A percentile compares a stretch with the other conserved stretches of the same genome.
Evolutionary conservation across 2,797 vertebrate genomes (phyloP).

Genomic region (Lindbergichthys nudifrons): DNA sequence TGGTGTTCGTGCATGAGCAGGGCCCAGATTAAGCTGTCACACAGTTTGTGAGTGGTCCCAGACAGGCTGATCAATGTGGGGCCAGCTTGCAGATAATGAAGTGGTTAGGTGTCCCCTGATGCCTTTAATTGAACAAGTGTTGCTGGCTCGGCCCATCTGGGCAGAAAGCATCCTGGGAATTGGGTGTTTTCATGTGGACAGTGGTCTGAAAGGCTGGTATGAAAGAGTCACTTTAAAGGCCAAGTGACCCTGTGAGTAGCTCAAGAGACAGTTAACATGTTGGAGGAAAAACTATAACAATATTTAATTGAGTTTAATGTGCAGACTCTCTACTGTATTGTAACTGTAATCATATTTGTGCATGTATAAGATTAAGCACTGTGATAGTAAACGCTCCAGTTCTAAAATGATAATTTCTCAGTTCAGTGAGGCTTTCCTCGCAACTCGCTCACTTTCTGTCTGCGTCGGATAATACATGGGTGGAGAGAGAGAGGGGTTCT

Average conservation of each 20-base stretch:
- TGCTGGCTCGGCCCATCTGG: conserved; percentile 61
- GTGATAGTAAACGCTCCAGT: background rate
- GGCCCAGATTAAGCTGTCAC: conserved; percentile 69
- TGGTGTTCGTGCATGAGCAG: conserved; percentile 29
- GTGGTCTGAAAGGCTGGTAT: conserved; percentile 31
- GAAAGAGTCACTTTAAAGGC: conserved; percentile 19
- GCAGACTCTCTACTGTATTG: background rate
- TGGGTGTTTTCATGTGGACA: conserved; percentile 46
- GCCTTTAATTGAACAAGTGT: conserved; percentile 78
- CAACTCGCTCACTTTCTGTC: conserved; percentile 6
- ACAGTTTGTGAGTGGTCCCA: conserved; percentile 47
- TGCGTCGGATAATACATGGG: conserved; percentile 11
- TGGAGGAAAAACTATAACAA: conserved; percentile 7
- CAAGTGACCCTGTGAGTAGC: background rate
- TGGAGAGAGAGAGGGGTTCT: background rate
- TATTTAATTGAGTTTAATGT: conserved; percentile 16
- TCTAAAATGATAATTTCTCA: conserved; percentile 22
- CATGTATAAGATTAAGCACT: background rate
- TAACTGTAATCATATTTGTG: too few species aligned
- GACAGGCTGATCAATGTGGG: conserved; percentile 76
- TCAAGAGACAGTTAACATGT: background rate
- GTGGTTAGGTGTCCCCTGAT: conserved; percentile 66
- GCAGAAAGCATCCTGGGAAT: conserved; percentile 61
- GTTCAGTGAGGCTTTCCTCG: conserved; percentile 13
- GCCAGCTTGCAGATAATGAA: conserved; percentile 76